These are phyloP conservation scores for Lasioglossum marginatum DNA, from an alignment of 2,888 invertebrate species.

Conservation along the genomic window DNA sequence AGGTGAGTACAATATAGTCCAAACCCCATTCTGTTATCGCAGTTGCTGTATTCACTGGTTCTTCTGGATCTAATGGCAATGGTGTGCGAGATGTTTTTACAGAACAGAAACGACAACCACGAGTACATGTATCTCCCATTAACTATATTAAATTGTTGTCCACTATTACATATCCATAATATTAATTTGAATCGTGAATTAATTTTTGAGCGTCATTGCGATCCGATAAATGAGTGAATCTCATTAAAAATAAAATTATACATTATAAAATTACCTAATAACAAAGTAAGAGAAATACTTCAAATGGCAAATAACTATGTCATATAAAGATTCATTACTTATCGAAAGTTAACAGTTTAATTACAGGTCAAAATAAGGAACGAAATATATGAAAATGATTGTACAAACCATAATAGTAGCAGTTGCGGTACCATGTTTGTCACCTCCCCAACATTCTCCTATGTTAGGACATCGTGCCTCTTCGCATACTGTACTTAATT, in stretches of 20 bases:
- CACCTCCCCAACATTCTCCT: constrained; percentile 99
- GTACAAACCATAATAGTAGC: constrained; percentile 97
- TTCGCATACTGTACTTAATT: constrained; percentile 98
- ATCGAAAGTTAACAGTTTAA: neutral
- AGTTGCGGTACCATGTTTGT: constrained; percentile 97
- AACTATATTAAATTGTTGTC: constrained; percentile 86
- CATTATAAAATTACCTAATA: constrained; percentile 17
- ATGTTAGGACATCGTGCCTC: constrained; percentile 99
- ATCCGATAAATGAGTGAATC: constrained; percentile 14
- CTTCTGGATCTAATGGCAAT: constrained; percentile 94
- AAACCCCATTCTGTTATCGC: constrained; percentile 98
- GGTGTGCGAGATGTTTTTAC: constrained; percentile 97
- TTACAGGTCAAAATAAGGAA: neutral
- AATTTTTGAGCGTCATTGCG: constrained; percentile 27
- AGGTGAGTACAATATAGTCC: constrained; percentile 98
- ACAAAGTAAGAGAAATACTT: constrained; percentile 1
- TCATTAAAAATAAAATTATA: constrained; percentile 15
- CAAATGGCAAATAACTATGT: neutral
- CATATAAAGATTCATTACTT: neutral
- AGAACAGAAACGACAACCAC: constrained; percentile 99
- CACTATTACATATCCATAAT: constrained; percentile 57
- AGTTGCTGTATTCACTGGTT: constrained; percentile 96
- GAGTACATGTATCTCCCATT: constrained; percentile 99
- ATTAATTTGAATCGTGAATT: constrained; percentile 32
- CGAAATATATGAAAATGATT: neutral